Evolutionary conservation across 1,140 invertebrate genomes (phyloP), one percentile per base, ranked within the genome.

Genomic region (Drosophila ironensis): DNA sequence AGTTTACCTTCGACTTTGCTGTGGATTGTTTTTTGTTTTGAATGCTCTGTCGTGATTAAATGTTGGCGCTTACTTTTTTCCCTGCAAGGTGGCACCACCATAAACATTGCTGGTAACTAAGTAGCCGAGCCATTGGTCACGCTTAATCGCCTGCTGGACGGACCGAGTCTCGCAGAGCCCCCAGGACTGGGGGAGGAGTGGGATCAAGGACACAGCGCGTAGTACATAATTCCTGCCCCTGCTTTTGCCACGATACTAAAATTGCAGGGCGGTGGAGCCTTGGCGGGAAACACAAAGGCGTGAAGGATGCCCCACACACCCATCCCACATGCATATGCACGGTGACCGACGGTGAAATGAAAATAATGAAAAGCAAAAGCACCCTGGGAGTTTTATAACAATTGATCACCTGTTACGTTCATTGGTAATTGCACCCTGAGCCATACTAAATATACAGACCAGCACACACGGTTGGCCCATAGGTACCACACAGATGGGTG

Each of bases 341-440:
- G 19, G 25, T 7, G 24, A 72, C 42, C 53, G 63, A 66, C 78
- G 63, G 66, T 66, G 63, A 72, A 74, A 80, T 81, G 87, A 56
- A 82, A 86, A 76, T 87, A 88, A 76, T 88, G 87, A 86, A 88
- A 80, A 86, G 82, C 75, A 80, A 88, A 88, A 87, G 75, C 78
- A 89, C 70, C 87, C 82, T 89, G 87, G 82, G 87, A 89, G 87
- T 88, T 89, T 89, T 88, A 89, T 89, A 89, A 89, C 87, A 89
- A 89, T 89, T 89, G 87, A 89, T 89, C 87, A 89, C 87, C 87
- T 89, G 87, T 89, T 89, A 88, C 87, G 72, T 84, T 87, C 71
- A 88, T 88, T 89, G 87, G 87, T 89, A 89, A 89, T 89, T 89
- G 87, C 78, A 89, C 87, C 84, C 84, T 76, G 78, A 86, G 87